Evolutionary conservation across 2,797 vertebrate species (phyloP), one percentile per base, ranked within the genome.

Genomic region (Oceanodroma leucorhoa): DNA sequence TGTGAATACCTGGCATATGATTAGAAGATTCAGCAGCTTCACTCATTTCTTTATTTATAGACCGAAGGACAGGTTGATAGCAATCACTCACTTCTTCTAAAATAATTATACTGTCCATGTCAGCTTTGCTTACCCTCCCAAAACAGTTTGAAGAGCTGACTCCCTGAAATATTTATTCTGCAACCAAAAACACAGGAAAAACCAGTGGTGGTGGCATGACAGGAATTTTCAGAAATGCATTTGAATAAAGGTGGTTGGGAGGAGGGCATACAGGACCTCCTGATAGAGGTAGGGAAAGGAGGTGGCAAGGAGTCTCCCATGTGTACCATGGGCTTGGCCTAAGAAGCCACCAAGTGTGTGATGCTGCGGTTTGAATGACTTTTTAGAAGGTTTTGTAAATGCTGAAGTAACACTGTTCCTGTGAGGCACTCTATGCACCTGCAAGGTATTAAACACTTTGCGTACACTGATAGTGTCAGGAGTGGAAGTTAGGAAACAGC

Each of bases 1-100:
- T 87, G 40, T 89, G 75, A 84, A 86, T 92, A 70, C 18, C 45
- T 94, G 61, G 36, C 77, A 85, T 83, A 73, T 48, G 43, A 80
- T 94, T 85, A 84, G 55, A 81, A 90, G 81, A 67, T 90, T 93
- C 64, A 93, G 86, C 71, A 87, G 64, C 60, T 90, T 90, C 51
- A 45, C 23, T 88, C 70, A 45, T 51, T 79, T 45, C 20, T 90
- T 27, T 75, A 69, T 89, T 93, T 80, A 41, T 83, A 89, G 69
- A 73, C 55, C 0, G 0, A 87, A 93, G 60, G 55, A 77, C 64
- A 84, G 34, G 43, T 76, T 95, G 73, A 82, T 66, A 92, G 32
- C 36, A 82, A 83, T 82, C 73, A 66, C 40, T 92, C 30, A 32
- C 45, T 88, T 89, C 57, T 77, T 88, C 30, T 46, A 54, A 45